phyloP scores from a whole-genome alignment of 2,113 vertebrate species.

The Noctilio leporinus region DNA sequence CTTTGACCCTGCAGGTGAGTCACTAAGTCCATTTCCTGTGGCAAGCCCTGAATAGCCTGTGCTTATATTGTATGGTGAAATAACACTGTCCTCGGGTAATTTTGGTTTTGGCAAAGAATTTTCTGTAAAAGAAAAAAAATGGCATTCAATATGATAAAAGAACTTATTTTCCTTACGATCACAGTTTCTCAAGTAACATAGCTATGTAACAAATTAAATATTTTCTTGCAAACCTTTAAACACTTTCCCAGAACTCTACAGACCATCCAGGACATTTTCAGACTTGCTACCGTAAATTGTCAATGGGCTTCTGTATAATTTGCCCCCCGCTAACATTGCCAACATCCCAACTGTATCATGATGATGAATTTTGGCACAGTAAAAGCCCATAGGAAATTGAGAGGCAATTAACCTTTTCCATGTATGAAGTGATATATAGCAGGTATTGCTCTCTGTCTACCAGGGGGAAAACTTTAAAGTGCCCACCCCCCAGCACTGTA shows the following conservation, averaged over 20 bases:
- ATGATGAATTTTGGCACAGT: conserved; percentile 46
- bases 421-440: conserved; percentile 7
- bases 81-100: conserved; percentile 89
- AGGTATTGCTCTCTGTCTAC: neutral
- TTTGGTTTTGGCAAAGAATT: conserved; percentile 98
- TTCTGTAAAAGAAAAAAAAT: conserved; percentile 85
- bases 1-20: conserved; percentile 89
- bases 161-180: conserved; percentile 49
- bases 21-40: conserved; percentile 91
- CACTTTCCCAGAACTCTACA: conserved; percentile 20
- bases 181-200: conserved; percentile 33
- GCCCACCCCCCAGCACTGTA: neutral
- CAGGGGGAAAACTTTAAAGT: neutral
- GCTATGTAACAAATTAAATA: neutral
- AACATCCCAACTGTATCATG: conserved; percentile 31
- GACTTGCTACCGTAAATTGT: conserved; percentile 23
- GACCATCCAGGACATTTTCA: neutral
- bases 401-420: conserved; percentile 59
- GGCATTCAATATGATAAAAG: conserved; percentile 64
- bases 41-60: conserved; percentile 89
- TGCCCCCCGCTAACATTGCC: neutral
- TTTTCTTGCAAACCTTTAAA: conserved; percentile 52
- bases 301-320: conserved; percentile 34
- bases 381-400: conserved; percentile 50
- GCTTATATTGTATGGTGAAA: conserved; percentile 91